phyloP scores from a whole-genome alignment of 2,888 invertebrate species.

The Colostygia pectinataria region DNA sequence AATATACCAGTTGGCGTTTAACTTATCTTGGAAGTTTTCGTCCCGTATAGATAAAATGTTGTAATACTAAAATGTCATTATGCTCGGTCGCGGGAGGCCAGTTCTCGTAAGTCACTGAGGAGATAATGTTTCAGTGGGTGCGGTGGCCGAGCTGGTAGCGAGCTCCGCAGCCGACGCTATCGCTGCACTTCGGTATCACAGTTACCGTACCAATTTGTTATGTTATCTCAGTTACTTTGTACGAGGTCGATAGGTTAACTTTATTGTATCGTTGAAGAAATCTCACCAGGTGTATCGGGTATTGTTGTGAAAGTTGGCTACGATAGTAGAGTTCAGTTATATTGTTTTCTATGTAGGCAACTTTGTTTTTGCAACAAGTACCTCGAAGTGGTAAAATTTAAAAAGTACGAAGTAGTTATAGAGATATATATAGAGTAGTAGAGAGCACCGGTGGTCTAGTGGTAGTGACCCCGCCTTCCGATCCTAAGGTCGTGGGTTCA shows the following conservation, averaged over 20 bases:
- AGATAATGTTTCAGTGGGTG: slow-evolving; percentile 73
- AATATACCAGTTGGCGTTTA: slow-evolving; percentile 81
- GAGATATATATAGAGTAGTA: too few species aligned
- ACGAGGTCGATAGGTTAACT: slow-evolving; percentile 75
- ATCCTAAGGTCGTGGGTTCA: too few species aligned
- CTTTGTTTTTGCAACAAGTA: too few species aligned
- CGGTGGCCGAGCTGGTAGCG: slow-evolving; percentile 34
- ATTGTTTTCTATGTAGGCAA: too few species aligned
- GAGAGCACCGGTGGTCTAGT: too few species aligned
- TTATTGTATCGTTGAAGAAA: slow-evolving; percentile 58
- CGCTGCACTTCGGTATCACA: slow-evolving; percentile 66
- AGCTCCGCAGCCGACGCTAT: slow-evolving; percentile 51
- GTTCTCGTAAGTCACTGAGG: slow-evolving; percentile 65
- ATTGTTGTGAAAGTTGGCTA: slow-evolving; percentile 21
- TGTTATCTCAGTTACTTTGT: slow-evolving; percentile 74
- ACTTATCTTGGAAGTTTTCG: slow-evolving; percentile 79
- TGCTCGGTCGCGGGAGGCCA: slow-evolving; percentile 64
- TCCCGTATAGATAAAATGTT: slow-evolving; percentile 79
- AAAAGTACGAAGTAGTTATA: too few species aligned
- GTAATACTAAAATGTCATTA: slow-evolving; percentile 82
- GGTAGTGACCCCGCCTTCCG: too few species aligned
- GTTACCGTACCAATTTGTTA: slow-evolving; percentile 75
- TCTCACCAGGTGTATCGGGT: slow-evolving; percentile 41
- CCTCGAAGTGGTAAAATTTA: too few species aligned
- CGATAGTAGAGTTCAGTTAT: neutral